Base-by-base conservation (phyloP, 1,140 invertebrate species). In the Drosophila ohnishii region DNA sequence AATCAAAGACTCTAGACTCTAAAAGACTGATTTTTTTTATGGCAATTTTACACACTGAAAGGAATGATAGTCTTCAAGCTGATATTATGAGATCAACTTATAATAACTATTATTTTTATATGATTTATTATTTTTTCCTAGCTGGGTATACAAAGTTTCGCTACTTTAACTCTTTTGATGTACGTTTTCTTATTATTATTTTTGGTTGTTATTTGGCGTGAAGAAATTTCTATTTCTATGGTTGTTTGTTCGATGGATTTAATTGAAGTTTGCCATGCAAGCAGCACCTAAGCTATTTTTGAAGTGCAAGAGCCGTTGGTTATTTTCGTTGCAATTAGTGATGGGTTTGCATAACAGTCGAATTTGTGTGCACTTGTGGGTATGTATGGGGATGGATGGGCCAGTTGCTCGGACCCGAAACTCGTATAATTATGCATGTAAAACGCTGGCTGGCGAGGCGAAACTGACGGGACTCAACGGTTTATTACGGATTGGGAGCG, bases 321-420 rank as follows among this genome's bases (percentile, higher is more conserved):
- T 55, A 55, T 37, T 55, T 37, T 51, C 48, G 63, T 82, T 78
- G 67, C 78, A 78, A 78, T 82, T 82, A 86, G 70, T 67, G 53
- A 40, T 45, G 69, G 69, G 75, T 85, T 87, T 86, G 82, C 82
- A 87, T 82, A 87, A 86, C 70, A 45, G 40, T 34, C 40, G 39
- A 44, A 51, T 51, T 37, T 65, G 32, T 34, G 37, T 51, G 53
- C 45, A 60, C 37, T 60, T 55, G 51, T 25, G 50, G 14, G 3
- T 47, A n/a, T n/a, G 48, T 3, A 22, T 47, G 42, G 55, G 58
- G n/a, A 59, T 59, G 63, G 25, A 59, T 59, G 47, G 44, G 56
- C 34, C 44, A 51, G 28, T 30, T 37, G 48, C 34, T 40, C 25
- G 40, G 22, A 48, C 42, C 19, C 57, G 30, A 44, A 61, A 30